Percentiles rank a stretch among this genome's conserved stretches.
Conservation (phyloP, 1,140 invertebrate genomes). For the Uloborus diversus region DNA sequence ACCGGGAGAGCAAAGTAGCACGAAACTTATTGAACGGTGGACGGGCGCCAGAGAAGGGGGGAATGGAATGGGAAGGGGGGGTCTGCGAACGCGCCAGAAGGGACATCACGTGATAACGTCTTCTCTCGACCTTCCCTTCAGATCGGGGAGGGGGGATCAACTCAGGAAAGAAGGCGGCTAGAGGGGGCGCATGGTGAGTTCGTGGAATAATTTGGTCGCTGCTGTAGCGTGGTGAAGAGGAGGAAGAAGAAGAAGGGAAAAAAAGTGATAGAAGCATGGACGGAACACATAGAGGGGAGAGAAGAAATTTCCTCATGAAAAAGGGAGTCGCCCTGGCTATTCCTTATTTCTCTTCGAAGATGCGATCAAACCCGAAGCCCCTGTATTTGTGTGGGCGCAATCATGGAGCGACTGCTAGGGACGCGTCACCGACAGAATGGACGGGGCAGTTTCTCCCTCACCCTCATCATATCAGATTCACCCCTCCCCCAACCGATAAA, state of each 20-base stretch:
- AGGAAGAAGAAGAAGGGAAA: background rate
- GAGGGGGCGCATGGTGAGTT: slow-evolving; percentile 12
- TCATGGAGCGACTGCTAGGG: too few relatives aligned
- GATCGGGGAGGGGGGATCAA: background rate
- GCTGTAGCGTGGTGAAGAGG: background rate
- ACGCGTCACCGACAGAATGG: too few relatives aligned
- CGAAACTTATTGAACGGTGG: slow-evolving; percentile 48
- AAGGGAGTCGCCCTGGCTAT: too few relatives aligned
- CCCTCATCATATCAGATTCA: too few relatives aligned
- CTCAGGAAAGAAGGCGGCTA: background rate
- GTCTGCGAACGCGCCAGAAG: slow-evolving; percentile 54
- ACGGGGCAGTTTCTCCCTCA: too few relatives aligned
- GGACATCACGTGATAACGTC: slow-evolving; percentile 56
- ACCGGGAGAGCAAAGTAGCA: background rate
- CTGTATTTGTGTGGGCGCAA: too few relatives aligned
- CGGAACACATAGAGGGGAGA: background rate
- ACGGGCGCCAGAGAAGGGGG: slow-evolving; percentile 38
- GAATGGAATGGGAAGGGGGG: background rate
- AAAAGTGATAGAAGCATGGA: background rate
- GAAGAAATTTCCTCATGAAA: too few relatives aligned
- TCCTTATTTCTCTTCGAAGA: too few relatives aligned
- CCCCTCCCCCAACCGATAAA: too few relatives aligned
- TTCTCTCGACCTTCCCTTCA: slow-evolving; percentile 20
- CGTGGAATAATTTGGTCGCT: slow-evolving; percentile 37
- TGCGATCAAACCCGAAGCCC: too few relatives aligned